Conservation (phyloP, 2,888 invertebrate genomes). For the Thymelicus sylvestris region DNA sequence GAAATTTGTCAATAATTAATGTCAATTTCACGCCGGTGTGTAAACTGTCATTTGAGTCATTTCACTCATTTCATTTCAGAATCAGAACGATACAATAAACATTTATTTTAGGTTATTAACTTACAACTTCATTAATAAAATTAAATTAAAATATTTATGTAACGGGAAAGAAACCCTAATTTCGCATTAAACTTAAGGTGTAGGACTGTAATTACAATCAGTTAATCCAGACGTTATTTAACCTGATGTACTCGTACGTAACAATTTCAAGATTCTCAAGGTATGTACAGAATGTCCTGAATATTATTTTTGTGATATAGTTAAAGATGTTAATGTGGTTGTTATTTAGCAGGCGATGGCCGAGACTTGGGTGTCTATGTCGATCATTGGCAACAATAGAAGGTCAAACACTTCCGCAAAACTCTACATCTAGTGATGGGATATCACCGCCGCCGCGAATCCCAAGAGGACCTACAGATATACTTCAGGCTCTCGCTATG, state of each 20-base stretch:
- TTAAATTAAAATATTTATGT: no score
- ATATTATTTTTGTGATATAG: not conserved
- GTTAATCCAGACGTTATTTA: no score
- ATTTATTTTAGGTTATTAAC: no score
- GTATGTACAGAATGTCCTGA: not conserved
- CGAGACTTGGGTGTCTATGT: conserved; percentile 63
- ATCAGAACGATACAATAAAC: no score
- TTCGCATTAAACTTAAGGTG: not conserved
- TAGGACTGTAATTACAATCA: not conserved
- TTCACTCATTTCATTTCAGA: no score
- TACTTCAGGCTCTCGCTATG: conserved; percentile 90
- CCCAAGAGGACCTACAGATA: conserved; percentile 91
- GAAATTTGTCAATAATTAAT: no score
- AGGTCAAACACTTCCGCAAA: conserved; percentile 69
- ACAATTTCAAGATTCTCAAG: conserved; percentile 12
- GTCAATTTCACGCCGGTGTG: no score
- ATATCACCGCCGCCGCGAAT: conserved; percentile 88
- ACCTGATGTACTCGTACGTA: conserved; percentile 29
- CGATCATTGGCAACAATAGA: conserved; percentile 67
- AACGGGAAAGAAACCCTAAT: not conserved
- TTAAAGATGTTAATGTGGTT: not conserved
- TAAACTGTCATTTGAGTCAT: no score
- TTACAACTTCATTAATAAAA: no score
- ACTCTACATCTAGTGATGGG: conserved; percentile 65
- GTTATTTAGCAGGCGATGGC: conserved; percentile 53